Conservation (phyloP, 2,113 vertebrate genomes). For the Syngnathus floridae region DNA sequence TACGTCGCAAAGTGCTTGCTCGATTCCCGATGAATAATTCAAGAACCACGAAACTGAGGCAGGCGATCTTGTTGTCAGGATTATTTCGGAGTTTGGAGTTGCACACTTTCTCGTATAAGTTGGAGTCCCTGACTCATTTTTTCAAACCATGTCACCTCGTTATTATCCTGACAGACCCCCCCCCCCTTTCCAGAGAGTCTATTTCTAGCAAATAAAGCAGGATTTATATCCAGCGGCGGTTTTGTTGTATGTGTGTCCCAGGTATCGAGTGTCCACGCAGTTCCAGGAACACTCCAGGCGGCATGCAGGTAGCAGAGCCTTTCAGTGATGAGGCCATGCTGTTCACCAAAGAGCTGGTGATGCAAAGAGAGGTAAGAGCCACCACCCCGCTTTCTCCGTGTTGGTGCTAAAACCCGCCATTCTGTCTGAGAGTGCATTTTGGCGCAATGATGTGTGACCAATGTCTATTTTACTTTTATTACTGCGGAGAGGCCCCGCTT, state of each 20-base stretch:
- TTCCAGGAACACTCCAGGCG: constrained; percentile 80
- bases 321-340: constrained; percentile 91
- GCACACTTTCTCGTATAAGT: not conserved
- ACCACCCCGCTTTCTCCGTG: too few species aligned
- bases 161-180: not conserved
- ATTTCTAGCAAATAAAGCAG: too few species aligned
- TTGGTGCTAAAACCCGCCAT: not conserved
- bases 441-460: constrained; percentile 12
- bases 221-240: not conserved
- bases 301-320: constrained; percentile 85
- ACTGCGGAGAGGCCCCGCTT: not conserved
- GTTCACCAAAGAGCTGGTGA: constrained; percentile 95
- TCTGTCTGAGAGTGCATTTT: constrained; percentile 11
- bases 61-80: not conserved
- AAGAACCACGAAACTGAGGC: not conserved
- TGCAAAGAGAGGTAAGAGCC: constrained; percentile 87
- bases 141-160: not conserved
- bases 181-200: too few species aligned
- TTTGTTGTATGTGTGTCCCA: constrained; percentile 52
- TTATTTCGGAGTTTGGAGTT: not conserved
- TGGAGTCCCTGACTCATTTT: not conserved
- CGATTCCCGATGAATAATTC: not conserved
- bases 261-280: constrained; percentile 95
- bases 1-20: not conserved
- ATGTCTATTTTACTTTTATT: not conserved